Conservation (phyloP, 2,113 vertebrate genomes). For the Saccopteryx leptura region DNA sequence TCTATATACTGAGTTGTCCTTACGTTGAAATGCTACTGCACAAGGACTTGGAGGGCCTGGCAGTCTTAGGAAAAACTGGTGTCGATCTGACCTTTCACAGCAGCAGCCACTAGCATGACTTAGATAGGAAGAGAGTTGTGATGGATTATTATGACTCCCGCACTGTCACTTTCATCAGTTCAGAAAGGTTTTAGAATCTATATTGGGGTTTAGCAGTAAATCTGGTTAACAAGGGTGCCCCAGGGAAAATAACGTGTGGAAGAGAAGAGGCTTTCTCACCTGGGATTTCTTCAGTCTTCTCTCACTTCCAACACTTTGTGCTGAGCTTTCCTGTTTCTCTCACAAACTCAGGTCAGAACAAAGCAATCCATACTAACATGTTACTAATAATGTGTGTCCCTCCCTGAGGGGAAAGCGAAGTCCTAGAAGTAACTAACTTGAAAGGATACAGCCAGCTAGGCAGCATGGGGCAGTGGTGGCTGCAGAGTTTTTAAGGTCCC, state of each 20-base stretch:
- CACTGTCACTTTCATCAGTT: not conserved
- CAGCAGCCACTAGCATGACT: not conserved
- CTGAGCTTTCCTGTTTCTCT: slow-evolving; percentile 27
- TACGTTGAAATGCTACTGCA: not conserved
- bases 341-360: not conserved
- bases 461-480: no score
- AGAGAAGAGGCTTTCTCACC: not conserved
- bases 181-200: not conserved
- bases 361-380: not conserved
- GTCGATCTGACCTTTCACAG: not conserved
- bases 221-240: not conserved
- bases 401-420: not conserved
- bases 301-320: not conserved
- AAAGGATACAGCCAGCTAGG: not conserved
- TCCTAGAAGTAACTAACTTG: not conserved
- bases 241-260: not conserved
- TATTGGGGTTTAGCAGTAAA: slow-evolving; percentile 30
- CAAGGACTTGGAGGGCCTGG: not conserved
- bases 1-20: not conserved
- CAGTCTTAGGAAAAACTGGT: not conserved
- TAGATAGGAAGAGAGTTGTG: not conserved
- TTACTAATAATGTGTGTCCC: not conserved
- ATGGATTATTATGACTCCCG: not conserved
- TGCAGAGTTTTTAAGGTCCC: not conserved
- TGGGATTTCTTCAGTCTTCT: slow-evolving; percentile 41